These are phyloP conservation scores for Clistopyga incitator DNA, from an alignment of 2,888 invertebrate genomes.

Conservation along the genomic window DNA sequence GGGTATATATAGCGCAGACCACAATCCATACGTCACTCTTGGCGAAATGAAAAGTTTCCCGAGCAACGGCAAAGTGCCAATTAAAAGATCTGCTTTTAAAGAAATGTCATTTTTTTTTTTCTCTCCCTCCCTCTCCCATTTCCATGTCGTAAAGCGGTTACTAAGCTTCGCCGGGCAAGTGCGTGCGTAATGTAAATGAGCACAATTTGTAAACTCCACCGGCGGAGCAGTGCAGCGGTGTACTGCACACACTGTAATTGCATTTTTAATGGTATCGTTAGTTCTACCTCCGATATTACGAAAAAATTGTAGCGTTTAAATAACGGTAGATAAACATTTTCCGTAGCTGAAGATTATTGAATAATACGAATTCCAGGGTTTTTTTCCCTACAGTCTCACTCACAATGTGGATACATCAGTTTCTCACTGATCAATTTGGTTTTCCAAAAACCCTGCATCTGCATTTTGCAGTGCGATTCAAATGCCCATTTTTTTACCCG, in stretches of 20 bases:
- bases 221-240: conserved; percentile 25
- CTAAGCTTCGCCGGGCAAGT: conserved; percentile 53
- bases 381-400: not conserved
- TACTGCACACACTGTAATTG: conserved; percentile 45
- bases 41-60: conserved; percentile 38
- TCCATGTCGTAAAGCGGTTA: conserved; percentile 57
- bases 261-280: conserved; percentile 64
- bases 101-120: conserved; percentile 54
- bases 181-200: conserved; percentile 66
- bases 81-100: conserved; percentile 46
- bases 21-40: conserved; percentile 48
- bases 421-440: no score
- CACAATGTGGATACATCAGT: no score
- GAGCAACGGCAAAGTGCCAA: conserved; percentile 48
- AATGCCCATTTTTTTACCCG: no score
- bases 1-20: conserved; percentile 9
- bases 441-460: no score
- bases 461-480: no score
- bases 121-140: conserved; percentile 45
- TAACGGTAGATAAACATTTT: conserved; percentile 8
- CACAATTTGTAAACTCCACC: conserved; percentile 62
- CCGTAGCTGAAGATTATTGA: not conserved
- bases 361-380: not conserved
- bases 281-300: conserved; percentile 42
- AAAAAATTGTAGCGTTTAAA: conserved; percentile 23